Conservation (phyloP, 2,797 vertebrate species). For the Percopsis omiscomaycus region DNA sequence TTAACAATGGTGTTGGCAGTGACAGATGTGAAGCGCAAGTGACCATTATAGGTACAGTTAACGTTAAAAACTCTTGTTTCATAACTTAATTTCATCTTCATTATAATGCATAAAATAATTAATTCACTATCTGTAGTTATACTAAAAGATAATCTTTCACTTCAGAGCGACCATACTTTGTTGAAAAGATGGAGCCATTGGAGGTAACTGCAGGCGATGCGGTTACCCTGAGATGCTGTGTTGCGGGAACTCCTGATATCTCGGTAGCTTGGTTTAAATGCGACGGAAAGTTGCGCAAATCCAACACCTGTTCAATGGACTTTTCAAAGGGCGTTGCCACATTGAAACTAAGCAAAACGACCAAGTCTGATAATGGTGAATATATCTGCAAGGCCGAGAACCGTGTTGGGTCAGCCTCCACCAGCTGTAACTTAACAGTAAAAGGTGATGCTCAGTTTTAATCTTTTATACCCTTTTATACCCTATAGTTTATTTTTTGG, state of each 20-base stretch:
- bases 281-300: constrained; percentile 86
- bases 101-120: constrained; percentile 10
- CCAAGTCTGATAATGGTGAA: constrained; percentile 82
- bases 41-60: constrained; percentile 63
- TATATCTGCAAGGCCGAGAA: constrained; percentile 91
- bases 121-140: constrained; percentile 19
- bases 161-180: constrained; percentile 92
- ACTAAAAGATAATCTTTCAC: constrained; percentile 48
- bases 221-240: constrained; percentile 81
- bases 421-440: constrained; percentile 83
- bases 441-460: constrained; percentile 83
- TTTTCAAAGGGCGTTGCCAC: constrained; percentile 86
- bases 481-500: not conserved
- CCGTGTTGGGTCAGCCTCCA: constrained; percentile 83
- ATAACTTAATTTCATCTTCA: constrained; percentile 2
- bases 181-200: constrained; percentile 83
- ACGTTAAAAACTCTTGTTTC: constrained; percentile 4
- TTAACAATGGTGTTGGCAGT: constrained; percentile 86
- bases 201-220: constrained; percentile 84
- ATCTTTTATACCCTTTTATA: constrained; percentile 25
- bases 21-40: constrained; percentile 72
- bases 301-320: constrained; percentile 86
- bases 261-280: constrained; percentile 92
- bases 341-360: constrained; percentile 85
- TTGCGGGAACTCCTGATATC: constrained; percentile 91